Percentiles rank a stretch among this genome's conserved stretches.
Evolutionary conservation across 1,140 invertebrate species (phyloP).

Genomic region (Sycobia sp.): DNA sequence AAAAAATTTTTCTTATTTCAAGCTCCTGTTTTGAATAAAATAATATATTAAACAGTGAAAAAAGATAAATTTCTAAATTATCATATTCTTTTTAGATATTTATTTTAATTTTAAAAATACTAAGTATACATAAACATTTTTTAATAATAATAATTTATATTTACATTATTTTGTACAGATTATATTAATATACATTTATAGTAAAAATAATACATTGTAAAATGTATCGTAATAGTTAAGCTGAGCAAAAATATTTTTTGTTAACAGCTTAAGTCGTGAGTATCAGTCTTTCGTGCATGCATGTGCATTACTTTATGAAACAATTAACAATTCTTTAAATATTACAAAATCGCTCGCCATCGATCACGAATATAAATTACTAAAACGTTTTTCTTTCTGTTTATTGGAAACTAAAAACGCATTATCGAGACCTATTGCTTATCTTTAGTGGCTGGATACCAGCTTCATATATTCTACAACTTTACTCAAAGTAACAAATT

Average conservation of each 20-base stretch:
- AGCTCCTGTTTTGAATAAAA: no score
- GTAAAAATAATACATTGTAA: slow-evolving; percentile 17
- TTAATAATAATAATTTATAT: slow-evolving; percentile 27
- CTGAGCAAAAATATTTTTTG: not conserved
- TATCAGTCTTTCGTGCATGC: slow-evolving; percentile 38
- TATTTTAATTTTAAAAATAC: not conserved
- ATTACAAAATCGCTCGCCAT: slow-evolving; percentile 14
- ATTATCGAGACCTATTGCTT: not conserved
- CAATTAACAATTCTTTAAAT: slow-evolving; percentile 1
- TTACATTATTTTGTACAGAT: slow-evolving; percentile 31
- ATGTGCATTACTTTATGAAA: slow-evolving; percentile 22
- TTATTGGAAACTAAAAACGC: slow-evolving; percentile 8
- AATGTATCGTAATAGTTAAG: not conserved
- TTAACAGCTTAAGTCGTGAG: no score
- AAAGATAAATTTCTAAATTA: not conserved
- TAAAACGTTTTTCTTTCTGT: not conserved
- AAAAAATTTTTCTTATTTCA: slow-evolving; percentile 8
- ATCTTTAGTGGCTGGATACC: slow-evolving; percentile 26
- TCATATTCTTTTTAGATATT: not conserved
- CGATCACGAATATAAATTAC: slow-evolving; percentile 5
- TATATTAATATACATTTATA: slow-evolving; percentile 1
- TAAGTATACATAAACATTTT: not conserved
- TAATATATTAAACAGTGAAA: no score
- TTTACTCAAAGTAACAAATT: no score
- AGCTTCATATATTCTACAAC: slow-evolving; percentile 6